Evolutionary conservation across 2,888 invertebrate species (phyloP), one percentile per base, ranked within the genome.

Genomic region (Monochamus alternatus): DNA sequence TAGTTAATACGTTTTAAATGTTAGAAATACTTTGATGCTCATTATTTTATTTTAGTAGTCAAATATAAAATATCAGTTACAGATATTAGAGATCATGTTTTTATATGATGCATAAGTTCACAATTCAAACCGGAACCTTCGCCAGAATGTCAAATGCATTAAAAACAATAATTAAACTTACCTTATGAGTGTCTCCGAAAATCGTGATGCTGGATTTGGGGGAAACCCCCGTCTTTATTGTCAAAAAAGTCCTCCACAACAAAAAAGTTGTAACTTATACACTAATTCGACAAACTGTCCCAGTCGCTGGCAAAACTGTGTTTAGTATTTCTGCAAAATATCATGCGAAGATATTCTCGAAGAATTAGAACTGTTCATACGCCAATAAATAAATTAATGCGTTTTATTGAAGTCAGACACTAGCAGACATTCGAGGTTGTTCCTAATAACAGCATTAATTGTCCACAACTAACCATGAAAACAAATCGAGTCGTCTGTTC

Each of bases 111-210:
- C 22, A 22, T 22, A 22, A 22, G 38, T 38, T 7, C 38, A 38
- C 5, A 38, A 7, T 7, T 38, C 38, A 38, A 14, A 68, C 58
- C 68, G 58, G 68, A 58, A 58, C 58, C 68, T 68, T 55, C 68
- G 14, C 43, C 68, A 68, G 2, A 43, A 31, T 66, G 3, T 58
- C 10, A 10, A 68, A 58, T 14, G 22, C 38, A 4, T 38, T 38
- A 38, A 38, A 38, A 22, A 22, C 22, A 22, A 22, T 22, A 7
- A 38, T 38, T 38, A 7, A 5, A 38, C 67, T 82, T 87, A 89
- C 89, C 87, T 89, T 89, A 84, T 89, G 89, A 81, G 86, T 88
- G 83, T 89, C 89, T 82, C 89, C 89, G 84, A 89, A 89, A 88
- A 89, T 89, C 88, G 89, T 89, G 89, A 87, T 88, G 88, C 86